These are phyloP conservation scores for Aphelenchoides avenae DNA, from an alignment of 1,140 invertebrate species.

Conservation along the genomic window DNA sequence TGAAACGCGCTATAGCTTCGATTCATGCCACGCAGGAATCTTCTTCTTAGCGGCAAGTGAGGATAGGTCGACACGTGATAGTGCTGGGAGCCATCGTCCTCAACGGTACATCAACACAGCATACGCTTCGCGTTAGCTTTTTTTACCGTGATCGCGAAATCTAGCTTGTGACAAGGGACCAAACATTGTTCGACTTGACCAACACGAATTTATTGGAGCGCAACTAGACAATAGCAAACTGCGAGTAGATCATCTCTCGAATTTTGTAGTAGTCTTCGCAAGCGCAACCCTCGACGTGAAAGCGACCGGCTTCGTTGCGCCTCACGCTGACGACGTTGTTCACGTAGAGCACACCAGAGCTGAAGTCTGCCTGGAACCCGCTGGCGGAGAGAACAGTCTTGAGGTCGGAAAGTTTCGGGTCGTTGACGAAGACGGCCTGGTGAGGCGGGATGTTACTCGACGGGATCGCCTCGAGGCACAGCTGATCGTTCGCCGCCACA, in stretches of 20 bases:
- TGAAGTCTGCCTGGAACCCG: slow-evolving; percentile 87
- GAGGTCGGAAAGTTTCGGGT: slow-evolving; percentile 89
- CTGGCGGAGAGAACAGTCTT: slow-evolving; percentile 83
- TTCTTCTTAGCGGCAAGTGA: too few relatives aligned
- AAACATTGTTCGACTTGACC: too few relatives aligned
- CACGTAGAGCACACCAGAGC: slow-evolving; percentile 86
- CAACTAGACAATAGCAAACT: slow-evolving; percentile 96
- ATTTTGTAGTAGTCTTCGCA: slow-evolving; percentile 93
- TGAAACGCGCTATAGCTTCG: too few relatives aligned
- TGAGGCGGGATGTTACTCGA: slow-evolving; percentile 67
- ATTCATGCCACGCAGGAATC: too few relatives aligned
- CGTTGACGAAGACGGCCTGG: slow-evolving; percentile 85
- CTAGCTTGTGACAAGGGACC: too few relatives aligned
- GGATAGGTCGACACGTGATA: too few relatives aligned
- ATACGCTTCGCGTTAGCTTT: too few relatives aligned
- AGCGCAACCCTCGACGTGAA: slow-evolving; percentile 85
- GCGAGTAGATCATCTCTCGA: slow-evolving; percentile 84
- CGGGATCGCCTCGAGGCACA: slow-evolving; percentile 48
- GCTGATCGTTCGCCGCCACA: slow-evolving; percentile 22
- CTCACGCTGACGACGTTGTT: slow-evolving; percentile 84
- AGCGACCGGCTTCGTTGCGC: slow-evolving; percentile 79
- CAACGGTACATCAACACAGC: too few relatives aligned
- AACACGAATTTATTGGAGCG: too few relatives aligned
- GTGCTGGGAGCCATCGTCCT: too few relatives aligned
- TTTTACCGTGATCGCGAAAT: too few relatives aligned